Base-by-base conservation (phyloP, 2,888 invertebrate species). In the Tipula vernalis region DNA sequence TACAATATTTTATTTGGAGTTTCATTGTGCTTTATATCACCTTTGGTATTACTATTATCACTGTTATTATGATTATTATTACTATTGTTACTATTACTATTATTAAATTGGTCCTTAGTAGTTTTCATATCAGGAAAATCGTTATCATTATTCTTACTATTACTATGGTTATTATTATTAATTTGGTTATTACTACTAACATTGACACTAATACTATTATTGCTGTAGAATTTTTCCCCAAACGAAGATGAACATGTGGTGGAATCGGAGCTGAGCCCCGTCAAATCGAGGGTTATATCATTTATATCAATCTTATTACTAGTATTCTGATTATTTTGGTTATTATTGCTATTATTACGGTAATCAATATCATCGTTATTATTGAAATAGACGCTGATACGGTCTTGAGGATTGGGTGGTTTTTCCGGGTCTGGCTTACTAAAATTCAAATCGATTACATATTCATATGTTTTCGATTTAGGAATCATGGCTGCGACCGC, bases 281-380 rank as follows among this genome's bases (percentile, higher is more conserved):
- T 91, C 13, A 92, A 88, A 88, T 92, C 92, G 36, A 88, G 71
- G 84, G 87, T 44, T n/a, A 88, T 42, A 87, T 88, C 88, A 71
- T 87, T 86, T 85, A 86, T 87, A 83, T 88, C 87, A 18, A 87
- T 47, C 15, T 44, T 57, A 84, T 84, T 84, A 84, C 84, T 84
- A 84, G 13, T 41, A 84, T 84, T 84, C 15, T 39, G 84, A 41
- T 86, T 86, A 86, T 44, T 44, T 0, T 47, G 44, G 86, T 36
- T 44, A 86, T 28, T 44, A 47, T 86, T 36, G 86, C 47, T 44
- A 47, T 47, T 86, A 47, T 47, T 86, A 47, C 71, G 71, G 71
- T 71, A 71, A 71, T 86, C 44, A 18, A 44, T 86, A 47, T 47
- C 86, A 6, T 86, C 44, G 13, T 28, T 86, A 57, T 86, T 57